Percentiles rank a stretch among this genome's conserved stretches.
Conservation (phyloP, 2,797 vertebrate species). For the Alosa sapidissima region DNA sequence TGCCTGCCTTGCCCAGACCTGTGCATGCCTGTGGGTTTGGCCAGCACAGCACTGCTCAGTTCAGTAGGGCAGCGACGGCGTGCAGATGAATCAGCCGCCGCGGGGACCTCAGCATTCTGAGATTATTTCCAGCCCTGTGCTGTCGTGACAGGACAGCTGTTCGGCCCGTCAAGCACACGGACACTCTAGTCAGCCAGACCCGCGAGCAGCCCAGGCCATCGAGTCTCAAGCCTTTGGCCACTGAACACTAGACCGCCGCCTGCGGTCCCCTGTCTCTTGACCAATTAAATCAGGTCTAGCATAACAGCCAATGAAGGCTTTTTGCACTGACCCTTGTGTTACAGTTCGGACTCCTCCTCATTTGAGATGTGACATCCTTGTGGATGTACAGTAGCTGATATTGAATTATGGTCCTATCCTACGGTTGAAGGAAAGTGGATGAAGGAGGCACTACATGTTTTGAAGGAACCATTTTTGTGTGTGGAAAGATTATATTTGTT, state of each 20-base stretch:
- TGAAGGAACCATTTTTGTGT: background rate
- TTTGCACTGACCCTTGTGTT: background rate
- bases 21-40: slow-evolving; percentile 7
- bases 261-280: background rate
- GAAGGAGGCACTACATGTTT: background rate
- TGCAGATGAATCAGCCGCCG: background rate
- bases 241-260: background rate
- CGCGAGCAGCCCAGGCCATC: background rate
- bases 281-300: background rate
- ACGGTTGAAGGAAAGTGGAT: background rate
- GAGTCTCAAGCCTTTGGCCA: background rate
- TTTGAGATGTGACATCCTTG: background rate
- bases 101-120: background rate
- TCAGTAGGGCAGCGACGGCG: background rate
- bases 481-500: background rate
- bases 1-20: background rate
- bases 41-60: background rate
- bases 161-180: background rate
- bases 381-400: background rate
- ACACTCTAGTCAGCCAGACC: background rate
- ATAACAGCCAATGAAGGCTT: background rate
- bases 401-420: background rate
- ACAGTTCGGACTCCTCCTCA: background rate
- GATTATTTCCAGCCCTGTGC: background rate
- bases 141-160: slow-evolving; percentile 6